phyloP scores from a whole-genome alignment of 2,113 vertebrate species.

The Bubo scandiacus region DNA sequence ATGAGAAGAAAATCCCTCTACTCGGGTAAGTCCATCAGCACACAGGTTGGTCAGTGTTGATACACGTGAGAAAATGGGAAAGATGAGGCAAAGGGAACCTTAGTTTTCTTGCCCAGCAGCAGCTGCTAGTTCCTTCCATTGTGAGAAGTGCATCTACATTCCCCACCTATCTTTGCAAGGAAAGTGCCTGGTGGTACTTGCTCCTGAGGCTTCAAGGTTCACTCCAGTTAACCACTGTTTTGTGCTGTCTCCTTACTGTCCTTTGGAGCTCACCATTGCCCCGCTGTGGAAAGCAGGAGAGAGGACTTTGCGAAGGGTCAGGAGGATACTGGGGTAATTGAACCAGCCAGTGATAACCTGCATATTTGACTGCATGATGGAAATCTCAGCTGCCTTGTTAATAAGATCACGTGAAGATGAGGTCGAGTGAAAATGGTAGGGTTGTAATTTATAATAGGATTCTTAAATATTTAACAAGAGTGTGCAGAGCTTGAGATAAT shows the following conservation, averaged over 20 bases:
- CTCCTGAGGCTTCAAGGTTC: not conserved
- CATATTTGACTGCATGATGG: not conserved
- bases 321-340: not conserved
- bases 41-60: not conserved
- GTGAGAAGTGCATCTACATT: not conserved
- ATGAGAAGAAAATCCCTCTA: not conserved
- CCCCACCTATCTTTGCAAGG: not conserved
- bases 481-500: not conserved
- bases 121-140: not conserved
- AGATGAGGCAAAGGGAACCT: not conserved
- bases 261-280: not conserved
- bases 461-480: not conserved
- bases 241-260: not conserved
- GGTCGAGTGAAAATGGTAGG: not conserved
- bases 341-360: not conserved
- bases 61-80: not conserved
- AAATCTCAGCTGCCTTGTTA: not conserved
- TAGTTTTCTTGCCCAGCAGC: not conserved
- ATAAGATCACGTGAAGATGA: not conserved
- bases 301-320: not conserved
- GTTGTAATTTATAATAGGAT: not conserved
- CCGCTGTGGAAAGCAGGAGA: not conserved
- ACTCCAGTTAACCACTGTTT: not conserved
- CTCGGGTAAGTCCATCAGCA: not conserved
- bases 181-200: fast-evolving